phyloP scores from a whole-genome alignment of 1,140 invertebrate species.

The Venturia canescens region DNA sequence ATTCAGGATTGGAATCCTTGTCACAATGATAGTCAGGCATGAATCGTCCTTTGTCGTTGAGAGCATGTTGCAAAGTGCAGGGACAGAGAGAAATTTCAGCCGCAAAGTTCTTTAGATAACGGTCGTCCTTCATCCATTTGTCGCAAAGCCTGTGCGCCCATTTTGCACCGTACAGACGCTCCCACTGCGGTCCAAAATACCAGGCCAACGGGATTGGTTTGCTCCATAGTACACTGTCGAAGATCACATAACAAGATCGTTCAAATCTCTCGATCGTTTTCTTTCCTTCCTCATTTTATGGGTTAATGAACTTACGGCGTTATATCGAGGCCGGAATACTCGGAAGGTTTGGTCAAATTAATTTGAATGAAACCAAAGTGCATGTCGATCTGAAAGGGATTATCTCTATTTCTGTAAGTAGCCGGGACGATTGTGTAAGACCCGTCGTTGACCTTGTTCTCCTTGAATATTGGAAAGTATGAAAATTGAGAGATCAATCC shows the following conservation, averaged over 20 bases:
- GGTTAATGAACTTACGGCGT: constrained; percentile 84
- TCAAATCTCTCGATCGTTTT: background rate
- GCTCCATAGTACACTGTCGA: constrained; percentile 88
- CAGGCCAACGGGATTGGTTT: constrained; percentile 93
- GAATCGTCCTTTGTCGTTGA: constrained; percentile 94
- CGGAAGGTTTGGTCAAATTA: constrained; percentile 89
- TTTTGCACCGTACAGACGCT: constrained; percentile 83
- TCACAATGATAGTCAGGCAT: constrained; percentile 95
- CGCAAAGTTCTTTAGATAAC: constrained; percentile 93
- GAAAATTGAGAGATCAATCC: background rate
- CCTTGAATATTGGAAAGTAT: constrained; percentile 74
- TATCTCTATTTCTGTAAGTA: constrained; percentile 83
- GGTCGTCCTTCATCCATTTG: constrained; percentile 91
- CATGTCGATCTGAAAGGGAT: constrained; percentile 83
- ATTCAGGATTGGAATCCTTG: constrained; percentile 92
- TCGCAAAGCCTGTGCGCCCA: constrained; percentile 91
- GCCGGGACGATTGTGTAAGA: constrained; percentile 83
- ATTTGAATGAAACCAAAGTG: constrained; percentile 94
- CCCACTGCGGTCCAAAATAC: constrained; percentile 95
- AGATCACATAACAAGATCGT: constrained; percentile 54
- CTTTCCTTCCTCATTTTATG: background rate
- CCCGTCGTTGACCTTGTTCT: constrained; percentile 81
- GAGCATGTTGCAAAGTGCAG: constrained; percentile 92
- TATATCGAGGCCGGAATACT: constrained; percentile 82
- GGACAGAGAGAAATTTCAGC: constrained; percentile 92